These are phyloP conservation scores for Andricus grossulariae DNA, from an alignment of 1,140 invertebrate species.

Conservation along the genomic window DNA sequence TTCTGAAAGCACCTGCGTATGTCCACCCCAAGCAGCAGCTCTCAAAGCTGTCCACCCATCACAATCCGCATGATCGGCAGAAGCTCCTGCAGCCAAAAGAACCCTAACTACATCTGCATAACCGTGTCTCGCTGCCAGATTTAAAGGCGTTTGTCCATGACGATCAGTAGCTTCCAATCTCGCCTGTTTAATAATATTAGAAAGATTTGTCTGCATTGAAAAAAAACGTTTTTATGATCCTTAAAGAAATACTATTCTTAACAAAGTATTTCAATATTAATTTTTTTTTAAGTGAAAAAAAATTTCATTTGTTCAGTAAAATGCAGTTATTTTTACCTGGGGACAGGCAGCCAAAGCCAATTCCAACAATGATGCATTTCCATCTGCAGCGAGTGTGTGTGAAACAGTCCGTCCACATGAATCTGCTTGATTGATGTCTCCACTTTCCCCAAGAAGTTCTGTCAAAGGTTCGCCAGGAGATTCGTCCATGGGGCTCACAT, in stretches of 20 bases:
- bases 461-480: constrained; percentile 71
- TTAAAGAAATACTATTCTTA: background rate
- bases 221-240: background rate
- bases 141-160: constrained; percentile 88
- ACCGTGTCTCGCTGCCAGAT: constrained; percentile 88
- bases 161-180: constrained; percentile 82
- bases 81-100: constrained; percentile 84
- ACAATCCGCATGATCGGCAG: constrained; percentile 88
- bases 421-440: constrained; percentile 75
- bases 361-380: constrained; percentile 80
- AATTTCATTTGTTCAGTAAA: constrained; percentile 30
- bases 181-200: constrained; percentile 58
- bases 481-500: constrained; percentile 71
- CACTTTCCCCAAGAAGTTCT: constrained; percentile 72
- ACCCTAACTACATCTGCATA: constrained; percentile 85
- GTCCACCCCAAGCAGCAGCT: constrained; percentile 94
- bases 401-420: constrained; percentile 83
- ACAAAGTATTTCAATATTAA: background rate
- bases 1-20: constrained; percentile 84
- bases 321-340: constrained; percentile 61
- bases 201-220: background rate
- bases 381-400: constrained; percentile 86
- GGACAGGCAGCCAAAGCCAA: constrained; percentile 79
- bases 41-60: constrained; percentile 93
- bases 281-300: background rate